Evolutionary conservation across 2,888 invertebrate genomes (phyloP).

Genomic region (Melipona beecheii): DNA sequence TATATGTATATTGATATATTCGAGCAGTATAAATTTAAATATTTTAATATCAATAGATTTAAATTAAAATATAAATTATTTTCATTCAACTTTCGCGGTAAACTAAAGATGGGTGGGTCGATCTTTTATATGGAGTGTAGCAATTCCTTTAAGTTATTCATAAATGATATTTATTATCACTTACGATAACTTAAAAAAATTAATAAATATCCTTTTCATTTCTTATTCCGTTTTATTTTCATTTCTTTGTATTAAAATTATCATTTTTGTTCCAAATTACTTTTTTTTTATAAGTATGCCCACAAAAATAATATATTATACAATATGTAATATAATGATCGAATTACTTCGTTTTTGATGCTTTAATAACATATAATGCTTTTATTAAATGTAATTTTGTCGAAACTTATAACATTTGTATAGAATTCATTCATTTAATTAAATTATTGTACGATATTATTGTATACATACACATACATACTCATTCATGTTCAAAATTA

Average conservation of each 20-base stretch:
- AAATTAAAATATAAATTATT: not conserved
- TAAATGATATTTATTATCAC: too few species aligned
- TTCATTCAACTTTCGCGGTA: not conserved
- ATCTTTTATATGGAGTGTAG: not conserved
- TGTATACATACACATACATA: not conserved
- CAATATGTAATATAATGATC: not conserved
- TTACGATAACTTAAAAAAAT: too few species aligned
- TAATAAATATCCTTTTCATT: not conserved
- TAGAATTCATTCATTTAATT: not conserved
- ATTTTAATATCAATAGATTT: not conserved
- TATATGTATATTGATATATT: not conserved
- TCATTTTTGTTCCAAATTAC: not conserved
- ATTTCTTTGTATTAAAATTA: not conserved
- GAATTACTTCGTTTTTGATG: not conserved
- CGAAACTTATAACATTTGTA: not conserved
- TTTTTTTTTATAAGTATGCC: not conserved
- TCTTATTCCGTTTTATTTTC: not conserved
- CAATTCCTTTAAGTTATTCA: too few species aligned
- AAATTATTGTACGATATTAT: not conserved
- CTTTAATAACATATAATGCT: not conserved
- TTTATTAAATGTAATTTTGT: not conserved
- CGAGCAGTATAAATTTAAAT: not conserved
- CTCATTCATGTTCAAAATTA: not conserved
- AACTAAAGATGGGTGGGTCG: slow-evolving; percentile 12
- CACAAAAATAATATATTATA: not conserved